phyloP scores from a whole-genome alignment of 2,797 vertebrate species.

The Columba guinea region DNA sequence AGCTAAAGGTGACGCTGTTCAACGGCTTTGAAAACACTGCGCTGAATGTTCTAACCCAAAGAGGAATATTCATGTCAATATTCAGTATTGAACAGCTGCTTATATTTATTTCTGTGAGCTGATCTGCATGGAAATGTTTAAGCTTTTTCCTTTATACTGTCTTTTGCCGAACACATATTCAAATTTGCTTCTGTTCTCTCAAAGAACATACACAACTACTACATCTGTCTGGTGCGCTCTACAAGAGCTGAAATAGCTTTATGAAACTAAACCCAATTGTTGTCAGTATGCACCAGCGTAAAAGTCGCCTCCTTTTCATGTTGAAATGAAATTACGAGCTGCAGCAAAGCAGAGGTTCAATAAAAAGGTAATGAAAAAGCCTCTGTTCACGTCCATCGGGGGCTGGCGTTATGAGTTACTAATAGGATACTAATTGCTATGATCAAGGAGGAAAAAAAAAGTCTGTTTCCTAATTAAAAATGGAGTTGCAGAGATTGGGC shows the following conservation, averaged over 20 bases:
- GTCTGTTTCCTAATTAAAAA: slow-evolving; percentile 12
- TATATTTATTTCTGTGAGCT: not conserved
- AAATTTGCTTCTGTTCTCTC: not conserved
- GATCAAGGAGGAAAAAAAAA: not conserved
- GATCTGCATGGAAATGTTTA: not conserved
- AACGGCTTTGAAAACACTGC: not conserved
- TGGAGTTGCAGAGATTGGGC: not conserved
- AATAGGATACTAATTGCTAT: not conserved
- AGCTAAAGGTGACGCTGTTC: not conserved
- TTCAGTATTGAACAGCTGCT: not conserved
- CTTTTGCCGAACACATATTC: not conserved
- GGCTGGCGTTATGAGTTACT: not conserved
- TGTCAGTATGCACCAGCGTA: not conserved
- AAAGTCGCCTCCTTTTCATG: not conserved
- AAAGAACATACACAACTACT: not conserved
- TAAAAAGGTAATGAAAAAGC: not conserved
- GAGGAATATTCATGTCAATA: not conserved
- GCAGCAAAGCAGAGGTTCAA: not conserved
- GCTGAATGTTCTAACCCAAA: not conserved
- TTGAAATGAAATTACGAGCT: not conserved
- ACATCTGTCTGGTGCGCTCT: not conserved
- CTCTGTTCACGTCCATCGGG: not conserved
- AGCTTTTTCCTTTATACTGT: not conserved
- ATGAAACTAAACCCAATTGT: not conserved
- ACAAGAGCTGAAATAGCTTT: not conserved